phyloP scores from a whole-genome alignment of 35 echinoderm and acorn worm genomes.

The Strongylocentrotus purpuratus region DNA sequence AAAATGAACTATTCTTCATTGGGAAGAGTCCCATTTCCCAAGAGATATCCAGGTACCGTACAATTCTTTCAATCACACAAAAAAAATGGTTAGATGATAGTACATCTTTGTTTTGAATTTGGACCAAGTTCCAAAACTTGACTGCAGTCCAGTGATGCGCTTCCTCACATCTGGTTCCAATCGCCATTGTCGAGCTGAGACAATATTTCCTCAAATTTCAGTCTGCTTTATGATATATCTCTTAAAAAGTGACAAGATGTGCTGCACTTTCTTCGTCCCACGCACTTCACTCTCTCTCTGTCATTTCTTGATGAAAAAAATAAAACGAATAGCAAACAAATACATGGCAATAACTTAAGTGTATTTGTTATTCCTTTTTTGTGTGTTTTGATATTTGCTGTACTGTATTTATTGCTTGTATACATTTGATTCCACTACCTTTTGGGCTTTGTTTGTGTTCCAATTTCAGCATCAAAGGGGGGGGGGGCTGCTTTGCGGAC shows the following conservation, averaged over 20 bases:
- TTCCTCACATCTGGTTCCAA: background rate
- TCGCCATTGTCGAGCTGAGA: background rate
- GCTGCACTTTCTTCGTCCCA: background rate
- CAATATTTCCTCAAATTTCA: background rate
- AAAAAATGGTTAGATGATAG: background rate
- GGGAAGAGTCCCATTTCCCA: background rate
- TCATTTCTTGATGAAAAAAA: background rate
- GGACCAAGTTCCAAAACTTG: background rate
- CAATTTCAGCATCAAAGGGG: no score
- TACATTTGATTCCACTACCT: no score
- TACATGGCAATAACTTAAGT: no score
- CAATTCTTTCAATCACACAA: background rate
- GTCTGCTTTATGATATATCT: background rate
- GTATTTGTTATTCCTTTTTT: no score
- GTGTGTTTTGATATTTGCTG: no score
- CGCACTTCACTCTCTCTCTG: background rate
- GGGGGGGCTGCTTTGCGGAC: no score
- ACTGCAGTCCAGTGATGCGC: background rate
- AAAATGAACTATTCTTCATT: background rate
- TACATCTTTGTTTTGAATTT: background rate
- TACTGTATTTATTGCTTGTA: no score
- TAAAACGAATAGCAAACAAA: background rate
- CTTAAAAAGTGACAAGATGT: background rate
- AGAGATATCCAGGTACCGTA: background rate
- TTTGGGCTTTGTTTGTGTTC: no score